Evolutionary conservation across 2,797 vertebrate genomes (phyloP), one percentile per base, ranked within the genome.

Genomic region (Manis javanica): DNA sequence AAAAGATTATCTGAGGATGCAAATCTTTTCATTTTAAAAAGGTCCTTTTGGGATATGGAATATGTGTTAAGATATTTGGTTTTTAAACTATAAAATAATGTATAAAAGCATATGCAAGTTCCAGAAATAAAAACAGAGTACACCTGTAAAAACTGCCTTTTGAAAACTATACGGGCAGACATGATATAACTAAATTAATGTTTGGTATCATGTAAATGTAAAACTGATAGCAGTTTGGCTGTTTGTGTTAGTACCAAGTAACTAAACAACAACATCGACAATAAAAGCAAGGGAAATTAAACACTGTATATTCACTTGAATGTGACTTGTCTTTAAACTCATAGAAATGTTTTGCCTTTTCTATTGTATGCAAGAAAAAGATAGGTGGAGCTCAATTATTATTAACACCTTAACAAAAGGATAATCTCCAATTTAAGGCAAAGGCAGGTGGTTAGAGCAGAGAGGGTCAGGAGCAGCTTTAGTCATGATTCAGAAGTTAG

Each of bases 81-180:
- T 78, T 91, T 49, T 11, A 63, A 72, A 3, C 3, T 34, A 11
- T 69, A 18, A 92, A 83, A 71, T 3, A 82, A 68, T n/a, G 31
- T 42, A 55, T 18, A 23, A 34, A 72, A 78, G n/a, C 55, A 39
- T 15, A 79, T 39, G 63, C 7, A 23, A 31, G 42, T 75, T 42
- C 13, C 21, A 83, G 18, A 61, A 86, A 46, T 94, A 61, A 63
- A 53, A 23, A 11, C 5, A 61, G 16, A 63, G 24, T 11, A 82
- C 88, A 79, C 1, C 1, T 72, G 16, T 26, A 2, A 1, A 84
- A 81, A 57, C 1, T 88, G 5, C 42, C 15, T 72, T 86, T 87
- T 95, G n/a, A 69, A 95, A 71, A 66, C 31, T 84, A 26, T 29
- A 46, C 10, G 85, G 24, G 29, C 7, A 96, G 31, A 93, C 89